Evolutionary conservation across 2,888 invertebrate genomes (phyloP), one percentile per base, ranked within the genome.

Genomic region (Coelinius sp.): DNA sequence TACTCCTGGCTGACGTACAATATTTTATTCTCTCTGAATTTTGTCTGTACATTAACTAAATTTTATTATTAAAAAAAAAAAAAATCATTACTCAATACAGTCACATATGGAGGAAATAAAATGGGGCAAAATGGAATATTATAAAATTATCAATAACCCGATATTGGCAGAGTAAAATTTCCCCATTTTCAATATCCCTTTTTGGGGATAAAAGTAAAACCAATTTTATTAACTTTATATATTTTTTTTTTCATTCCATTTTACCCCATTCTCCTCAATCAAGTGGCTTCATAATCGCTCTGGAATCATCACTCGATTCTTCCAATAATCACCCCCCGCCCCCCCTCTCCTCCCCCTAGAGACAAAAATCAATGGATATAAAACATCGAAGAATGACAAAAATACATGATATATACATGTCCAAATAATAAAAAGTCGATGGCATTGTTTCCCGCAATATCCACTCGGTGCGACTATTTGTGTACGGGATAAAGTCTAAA

Each of bases 1-100:
- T 17, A 27, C 41, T 25, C 12, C 14, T 14, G 12, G 25, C 7
- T 35, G 63, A 73, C 67, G 68, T 46, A 24, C 44, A 71, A 64
- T 73, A 59, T 64, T 73, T 62, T 41, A 73, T 73, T 66, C 66
- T 27, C 46, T 69, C 66, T 52, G 31, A 46, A 44, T 46, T n/a
- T n/a, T 8, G 62, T 24, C 14, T 10, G 27, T 27, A 10, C 38
- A 44, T 49, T 49, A 38, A 31, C 35, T 4, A 31, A 67, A 52
- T 46, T 49, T 35, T 14, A 67, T 41, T 65, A 46, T 65, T 65
- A 44, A 67, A 46, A 67, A 25, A 17, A 44, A 67, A 46, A 67
- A 25, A 17, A 41, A 41, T n/a, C 41, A 12, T 41, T 35, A 35
- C 35, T n/a, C n/a, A n/a, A n/a, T n/a, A n/a, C n/a, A n/a, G n/a